These are phyloP conservation scores for Fragum whitleyi DNA, from an alignment of 2,888 invertebrate species.

Conservation along the genomic window DNA sequence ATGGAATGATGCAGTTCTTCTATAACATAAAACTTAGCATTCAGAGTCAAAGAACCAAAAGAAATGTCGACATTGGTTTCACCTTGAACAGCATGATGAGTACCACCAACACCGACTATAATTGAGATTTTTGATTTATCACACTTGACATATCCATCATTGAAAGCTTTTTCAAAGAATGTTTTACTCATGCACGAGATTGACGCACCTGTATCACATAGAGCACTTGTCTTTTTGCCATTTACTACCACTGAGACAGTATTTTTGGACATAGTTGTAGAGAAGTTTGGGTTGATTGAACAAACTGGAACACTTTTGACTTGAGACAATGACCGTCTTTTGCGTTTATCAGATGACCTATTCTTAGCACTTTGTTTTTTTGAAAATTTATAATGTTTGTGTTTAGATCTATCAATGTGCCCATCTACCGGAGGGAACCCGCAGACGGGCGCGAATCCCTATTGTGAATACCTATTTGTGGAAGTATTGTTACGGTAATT, in stretches of 20 bases:
- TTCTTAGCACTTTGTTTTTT: no score
- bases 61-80: constrained; percentile 19
- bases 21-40: no score
- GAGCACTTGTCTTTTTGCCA: no score
- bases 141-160: constrained; percentile 1
- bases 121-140: neutral
- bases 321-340: neutral
- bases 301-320: constrained; percentile 2
- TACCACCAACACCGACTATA: constrained; percentile 17
- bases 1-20: constrained; percentile 21
- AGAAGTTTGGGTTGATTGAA: neutral
- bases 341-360: neutral
- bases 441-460: no score
- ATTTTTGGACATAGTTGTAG: constrained; percentile 43
- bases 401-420: no score
- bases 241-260: constrained; percentile 30
- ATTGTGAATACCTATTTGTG: no score
- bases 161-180: constrained; percentile 35
- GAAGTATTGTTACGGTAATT: no score
- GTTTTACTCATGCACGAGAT: constrained; percentile 31
- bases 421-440: no score
- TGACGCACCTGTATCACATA: constrained; percentile 34
- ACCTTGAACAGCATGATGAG: constrained; percentile 32
- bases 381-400: no score
- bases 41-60: constrained; percentile 14